phyloP scores from a whole-genome alignment of 2,888 invertebrate species.

The Hypsopygia costalis region DNA sequence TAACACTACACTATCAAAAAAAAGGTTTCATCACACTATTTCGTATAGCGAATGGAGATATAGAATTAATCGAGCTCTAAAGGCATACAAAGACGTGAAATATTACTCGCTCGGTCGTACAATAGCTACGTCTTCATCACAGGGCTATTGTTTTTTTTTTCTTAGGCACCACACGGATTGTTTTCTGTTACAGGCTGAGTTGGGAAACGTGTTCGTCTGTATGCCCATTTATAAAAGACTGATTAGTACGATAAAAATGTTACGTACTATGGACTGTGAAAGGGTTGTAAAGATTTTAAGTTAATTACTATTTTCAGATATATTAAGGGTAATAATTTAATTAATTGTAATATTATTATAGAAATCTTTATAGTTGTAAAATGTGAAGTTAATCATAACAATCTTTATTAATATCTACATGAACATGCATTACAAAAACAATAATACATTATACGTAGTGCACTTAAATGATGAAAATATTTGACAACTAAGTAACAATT shows the following conservation, averaged over 20 bases:
- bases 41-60: conserved; percentile 75
- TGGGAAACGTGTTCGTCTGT: conserved; percentile 67
- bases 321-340: too few relatives aligned
- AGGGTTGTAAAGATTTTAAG: too few relatives aligned
- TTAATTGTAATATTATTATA: too few relatives aligned
- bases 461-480: too few relatives aligned
- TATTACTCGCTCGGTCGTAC: conserved; percentile 75
- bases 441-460: too few relatives aligned
- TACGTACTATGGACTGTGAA: neutral
- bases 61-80: conserved; percentile 77
- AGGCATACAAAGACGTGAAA: conserved; percentile 77
- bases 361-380: too few relatives aligned
- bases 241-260: conserved; percentile 19
- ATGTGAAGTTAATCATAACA: too few relatives aligned
- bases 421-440: too few relatives aligned
- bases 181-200: conserved; percentile 67
- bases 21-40: conserved; percentile 74
- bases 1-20: conserved; percentile 57
- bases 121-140: conserved; percentile 81
- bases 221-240: conserved; percentile 57
- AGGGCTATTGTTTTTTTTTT: conserved; percentile 75
- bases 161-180: conserved; percentile 70
- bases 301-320: too few relatives aligned
- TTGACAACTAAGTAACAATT: too few relatives aligned
- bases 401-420: too few relatives aligned